phyloP scores from a whole-genome alignment of 2,888 invertebrate species.

The Spialia ferax region DNA sequence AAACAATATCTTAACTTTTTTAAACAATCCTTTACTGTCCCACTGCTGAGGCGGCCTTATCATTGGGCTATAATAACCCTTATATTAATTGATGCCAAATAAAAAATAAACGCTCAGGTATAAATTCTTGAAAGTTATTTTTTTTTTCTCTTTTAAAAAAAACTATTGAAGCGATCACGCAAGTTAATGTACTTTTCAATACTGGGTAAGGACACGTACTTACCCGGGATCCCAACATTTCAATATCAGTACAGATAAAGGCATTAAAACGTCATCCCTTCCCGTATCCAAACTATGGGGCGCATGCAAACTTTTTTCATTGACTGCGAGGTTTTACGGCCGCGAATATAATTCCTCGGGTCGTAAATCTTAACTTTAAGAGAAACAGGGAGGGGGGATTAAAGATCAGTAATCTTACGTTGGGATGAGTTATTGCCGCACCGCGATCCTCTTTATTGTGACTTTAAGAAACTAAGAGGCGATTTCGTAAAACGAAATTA shows the following conservation, averaged over 20 bases:
- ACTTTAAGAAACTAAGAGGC: conserved; percentile 86
- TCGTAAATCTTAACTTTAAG: conserved; percentile 92
- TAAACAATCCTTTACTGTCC: too few relatives aligned
- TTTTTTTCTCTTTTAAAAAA: too few relatives aligned
- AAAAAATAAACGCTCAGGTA: too few relatives aligned
- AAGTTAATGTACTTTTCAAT: too few relatives aligned
- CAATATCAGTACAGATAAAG: conserved; percentile 6
- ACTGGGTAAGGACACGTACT: too few relatives aligned
- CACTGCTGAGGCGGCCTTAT: too few relatives aligned
- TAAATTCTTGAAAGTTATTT: too few relatives aligned
- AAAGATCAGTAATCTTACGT: conserved; percentile 92
- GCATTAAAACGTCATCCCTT: conserved; percentile 27
- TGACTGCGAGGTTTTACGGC: conserved; percentile 77
- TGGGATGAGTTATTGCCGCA: conserved; percentile 89
- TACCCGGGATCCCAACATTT: not conserved
- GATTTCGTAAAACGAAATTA: conserved; percentile 86
- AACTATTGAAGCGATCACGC: too few relatives aligned
- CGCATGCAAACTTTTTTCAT: conserved; percentile 79
- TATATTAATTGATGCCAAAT: too few relatives aligned
- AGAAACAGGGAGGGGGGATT: conserved; percentile 89
- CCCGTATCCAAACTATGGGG: conserved; percentile 27
- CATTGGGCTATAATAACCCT: too few relatives aligned
- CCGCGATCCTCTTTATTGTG: conserved; percentile 84
- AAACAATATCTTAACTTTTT: too few relatives aligned
- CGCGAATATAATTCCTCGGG: conserved; percentile 89